Evolutionary conservation across 2,113 vertebrate genomes (phyloP).

Genomic region (Alaudala cheleensis): DNA sequence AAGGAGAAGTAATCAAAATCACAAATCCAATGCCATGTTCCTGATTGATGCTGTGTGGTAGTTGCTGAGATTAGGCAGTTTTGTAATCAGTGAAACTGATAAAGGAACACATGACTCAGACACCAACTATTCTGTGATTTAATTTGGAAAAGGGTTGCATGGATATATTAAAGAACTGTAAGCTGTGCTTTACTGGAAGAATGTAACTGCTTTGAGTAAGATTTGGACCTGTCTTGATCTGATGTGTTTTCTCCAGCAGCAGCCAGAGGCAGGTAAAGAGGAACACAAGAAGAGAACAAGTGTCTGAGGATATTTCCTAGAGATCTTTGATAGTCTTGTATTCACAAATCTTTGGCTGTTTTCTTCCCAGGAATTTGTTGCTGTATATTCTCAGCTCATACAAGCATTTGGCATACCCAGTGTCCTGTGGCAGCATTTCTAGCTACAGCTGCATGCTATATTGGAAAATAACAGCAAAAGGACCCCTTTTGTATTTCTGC

Average conservation of each 20-base stretch:
- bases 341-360: neutral
- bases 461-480: neutral
- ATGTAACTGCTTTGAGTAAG: neutral
- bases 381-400: neutral
- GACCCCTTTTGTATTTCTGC: neutral
- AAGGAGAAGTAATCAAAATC: neutral
- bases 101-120: neutral
- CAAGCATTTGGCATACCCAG: neutral
- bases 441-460: neutral
- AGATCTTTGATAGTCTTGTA: neutral
- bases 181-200: neutral
- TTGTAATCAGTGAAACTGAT: neutral
- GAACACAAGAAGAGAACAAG: neutral
- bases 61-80: neutral
- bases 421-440: neutral
- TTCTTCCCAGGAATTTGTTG: neutral
- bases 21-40: accelerated
- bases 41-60: neutral
- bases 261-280: neutral
- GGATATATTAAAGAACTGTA: neutral
- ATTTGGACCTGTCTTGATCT: neutral
- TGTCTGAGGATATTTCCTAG: neutral
- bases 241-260: neutral
- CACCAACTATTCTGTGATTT: neutral
- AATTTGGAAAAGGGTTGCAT: neutral